A percentile compares a stretch with the other conserved stretches of the same genome.
These are phyloP conservation scores for Pecten maximus DNA, from an alignment of 2,888 invertebrate genomes.

Conservation along the genomic window DNA sequence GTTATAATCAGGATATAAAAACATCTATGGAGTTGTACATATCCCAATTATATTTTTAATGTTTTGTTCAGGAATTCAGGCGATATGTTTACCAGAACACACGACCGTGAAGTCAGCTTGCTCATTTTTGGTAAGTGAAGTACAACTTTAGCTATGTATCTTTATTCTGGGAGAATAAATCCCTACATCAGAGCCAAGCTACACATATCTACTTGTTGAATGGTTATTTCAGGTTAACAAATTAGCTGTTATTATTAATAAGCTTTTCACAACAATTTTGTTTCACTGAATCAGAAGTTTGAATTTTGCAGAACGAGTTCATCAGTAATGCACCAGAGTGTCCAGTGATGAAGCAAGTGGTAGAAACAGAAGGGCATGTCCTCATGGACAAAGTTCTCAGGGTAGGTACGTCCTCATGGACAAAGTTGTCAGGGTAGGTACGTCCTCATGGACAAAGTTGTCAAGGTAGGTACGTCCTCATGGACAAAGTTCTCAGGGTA, in stretches of 20 bases:
- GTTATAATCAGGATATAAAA: no score
- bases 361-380: slow-evolving; percentile 86
- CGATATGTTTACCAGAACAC: slow-evolving; percentile 86
- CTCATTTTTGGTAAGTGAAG: slow-evolving; percentile 84
- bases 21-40: no score
- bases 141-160: background rate
- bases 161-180: no score
- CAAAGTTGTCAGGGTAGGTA: slow-evolving; percentile 84
- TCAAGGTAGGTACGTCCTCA: slow-evolving; percentile 81
- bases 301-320: slow-evolving; percentile 83
- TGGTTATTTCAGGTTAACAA: no score
- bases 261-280: no score
- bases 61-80: slow-evolving; percentile 84
- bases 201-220: no score
- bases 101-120: slow-evolving; percentile 86
- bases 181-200: no score
- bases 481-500: slow-evolving; percentile 84
- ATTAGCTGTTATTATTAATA: no score
- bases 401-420: slow-evolving; percentile 76
- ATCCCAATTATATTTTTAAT: background rate
- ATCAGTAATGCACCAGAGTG: slow-evolving; percentile 84
- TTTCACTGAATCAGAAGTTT: background rate
- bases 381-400: slow-evolving; percentile 86
- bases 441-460: slow-evolving; percentile 82
- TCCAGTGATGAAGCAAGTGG: slow-evolving; percentile 80